phyloP scores from a whole-genome alignment of 2,113 vertebrate genomes.

The Phalacrocorax pelagicus region DNA sequence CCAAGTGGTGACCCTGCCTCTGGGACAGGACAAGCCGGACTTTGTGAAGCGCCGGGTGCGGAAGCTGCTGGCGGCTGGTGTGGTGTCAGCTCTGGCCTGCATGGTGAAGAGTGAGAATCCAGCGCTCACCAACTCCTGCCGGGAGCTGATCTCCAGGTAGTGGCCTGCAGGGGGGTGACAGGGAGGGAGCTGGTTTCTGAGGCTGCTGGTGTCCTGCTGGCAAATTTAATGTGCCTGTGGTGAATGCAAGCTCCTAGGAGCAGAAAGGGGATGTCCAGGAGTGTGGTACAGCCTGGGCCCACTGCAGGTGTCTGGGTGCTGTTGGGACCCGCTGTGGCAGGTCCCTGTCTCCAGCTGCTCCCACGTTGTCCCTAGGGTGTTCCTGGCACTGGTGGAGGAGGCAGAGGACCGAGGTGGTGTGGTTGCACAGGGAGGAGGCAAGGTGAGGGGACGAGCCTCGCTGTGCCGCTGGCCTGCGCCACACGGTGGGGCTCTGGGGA shows the following conservation, averaged over 20 bases:
- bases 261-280: background rate
- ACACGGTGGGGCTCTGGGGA: rapidly evolving
- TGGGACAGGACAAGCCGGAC: slow-evolving; percentile 82
- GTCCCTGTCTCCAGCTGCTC: background rate
- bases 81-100: slow-evolving; percentile 91
- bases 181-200: background rate
- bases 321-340: background rate
- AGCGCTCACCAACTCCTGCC: slow-evolving; percentile 84
- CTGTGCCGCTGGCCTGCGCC: background rate
- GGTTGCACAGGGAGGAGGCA: slow-evolving; percentile 95
- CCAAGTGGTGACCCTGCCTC: rapidly evolving
- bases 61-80: slow-evolving; percentile 87
- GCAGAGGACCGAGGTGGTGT: slow-evolving; percentile 89
- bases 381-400: slow-evolving; percentile 90
- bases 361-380: slow-evolving; percentile 76
- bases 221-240: rapidly evolving
- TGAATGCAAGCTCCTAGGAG: background rate
- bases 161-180: rapidly evolving
- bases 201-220: rapidly evolving
- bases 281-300: background rate
- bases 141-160: slow-evolving; percentile 93
- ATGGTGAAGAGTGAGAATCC: slow-evolving; percentile 94
- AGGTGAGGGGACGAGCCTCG: slow-evolving; percentile 71
- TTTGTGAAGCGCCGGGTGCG: slow-evolving; percentile 84
- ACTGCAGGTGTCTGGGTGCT: rapidly evolving